These are phyloP conservation scores for Saturnia japonica DNA, from an alignment of 2,888 invertebrate species.

Conservation along the genomic window DNA sequence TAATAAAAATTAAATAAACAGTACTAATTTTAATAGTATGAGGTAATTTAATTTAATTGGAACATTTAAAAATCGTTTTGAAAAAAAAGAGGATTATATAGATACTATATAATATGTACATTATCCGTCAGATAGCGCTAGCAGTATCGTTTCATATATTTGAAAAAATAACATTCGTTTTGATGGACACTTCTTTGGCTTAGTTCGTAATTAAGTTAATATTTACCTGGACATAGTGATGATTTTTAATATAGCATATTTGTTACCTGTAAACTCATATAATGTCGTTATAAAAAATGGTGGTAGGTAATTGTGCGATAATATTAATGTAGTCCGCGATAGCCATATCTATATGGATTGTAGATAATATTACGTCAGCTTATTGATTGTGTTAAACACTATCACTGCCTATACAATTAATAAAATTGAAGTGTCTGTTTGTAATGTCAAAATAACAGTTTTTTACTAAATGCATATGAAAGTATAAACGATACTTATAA, in stretches of 20 bases:
- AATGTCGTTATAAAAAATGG: neutral
- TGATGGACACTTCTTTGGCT: neutral
- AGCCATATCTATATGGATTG: neutral
- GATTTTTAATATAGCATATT: neutral
- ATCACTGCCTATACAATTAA: neutral
- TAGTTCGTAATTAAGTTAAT: neutral
- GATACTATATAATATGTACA: neutral
- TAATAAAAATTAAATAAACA: too few relatives aligned
- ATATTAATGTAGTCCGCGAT: neutral
- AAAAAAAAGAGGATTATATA: too few relatives aligned
- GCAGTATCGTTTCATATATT: neutral
- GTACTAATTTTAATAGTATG: too few relatives aligned
- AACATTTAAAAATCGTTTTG: too few relatives aligned
- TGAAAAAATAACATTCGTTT: neutral
- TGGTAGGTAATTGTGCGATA: neutral
- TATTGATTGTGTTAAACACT: neutral
- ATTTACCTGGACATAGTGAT: neutral
- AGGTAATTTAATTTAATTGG: too few relatives aligned
- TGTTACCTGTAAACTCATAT: neutral
- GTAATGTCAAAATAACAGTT: too few relatives aligned
- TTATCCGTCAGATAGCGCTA: neutral
- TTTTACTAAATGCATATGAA: too few relatives aligned
- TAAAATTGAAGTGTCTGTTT: too few relatives aligned
- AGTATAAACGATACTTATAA: too few relatives aligned
- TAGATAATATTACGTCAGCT: neutral